A percentile compares a stretch with the other conserved stretches of the same genome.
phyloP scores from a whole-genome alignment of 2,888 invertebrate species.

The Sphaerophoria taeniata region DNA sequence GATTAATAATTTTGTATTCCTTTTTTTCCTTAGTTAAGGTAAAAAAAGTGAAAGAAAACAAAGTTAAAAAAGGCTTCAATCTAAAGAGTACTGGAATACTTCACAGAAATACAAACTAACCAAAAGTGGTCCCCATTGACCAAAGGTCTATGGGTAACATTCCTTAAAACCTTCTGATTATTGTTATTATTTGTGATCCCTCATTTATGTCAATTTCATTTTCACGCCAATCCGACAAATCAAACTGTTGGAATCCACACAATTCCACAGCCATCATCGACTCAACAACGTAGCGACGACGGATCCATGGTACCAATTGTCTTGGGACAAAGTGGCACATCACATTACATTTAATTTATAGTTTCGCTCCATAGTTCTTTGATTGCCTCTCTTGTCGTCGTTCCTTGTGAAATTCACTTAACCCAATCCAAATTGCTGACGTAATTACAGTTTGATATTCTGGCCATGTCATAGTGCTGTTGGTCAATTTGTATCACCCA shows the following conservation, averaged over 20 bases:
- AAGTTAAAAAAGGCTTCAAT: no score
- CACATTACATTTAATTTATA: slow-evolving; percentile 69
- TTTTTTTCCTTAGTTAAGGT: no score
- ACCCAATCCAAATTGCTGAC: slow-evolving; percentile 67
- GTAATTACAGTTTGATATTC: slow-evolving; percentile 55
- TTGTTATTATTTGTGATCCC: slow-evolving; percentile 32
- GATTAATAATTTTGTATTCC: no score
- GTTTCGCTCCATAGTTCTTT: slow-evolving; percentile 60
- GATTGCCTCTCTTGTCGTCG: slow-evolving; percentile 48
- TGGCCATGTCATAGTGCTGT: slow-evolving; percentile 24
- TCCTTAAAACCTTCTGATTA: slow-evolving; percentile 9
- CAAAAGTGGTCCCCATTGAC: no score
- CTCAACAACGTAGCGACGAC: not conserved
- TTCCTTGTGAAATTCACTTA: slow-evolving; percentile 65
- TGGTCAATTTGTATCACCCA: slow-evolving; percentile 58
- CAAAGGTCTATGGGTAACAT: no score
- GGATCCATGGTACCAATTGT: slow-evolving; percentile 47
- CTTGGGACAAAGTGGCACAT: slow-evolving; percentile 70
- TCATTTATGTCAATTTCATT: slow-evolving; percentile 61
- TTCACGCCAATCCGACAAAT: slow-evolving; percentile 54
- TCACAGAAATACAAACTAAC: no score
- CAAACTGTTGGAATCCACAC: slow-evolving; percentile 59
- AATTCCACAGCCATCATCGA: slow-evolving; percentile 13
- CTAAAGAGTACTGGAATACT: no score
- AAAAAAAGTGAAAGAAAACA: no score